A percentile compares a stretch with the other conserved stretches of the same genome.
phyloP scores from a whole-genome alignment of 2,888 invertebrate species.

The Zele albiditarsus region DNA sequence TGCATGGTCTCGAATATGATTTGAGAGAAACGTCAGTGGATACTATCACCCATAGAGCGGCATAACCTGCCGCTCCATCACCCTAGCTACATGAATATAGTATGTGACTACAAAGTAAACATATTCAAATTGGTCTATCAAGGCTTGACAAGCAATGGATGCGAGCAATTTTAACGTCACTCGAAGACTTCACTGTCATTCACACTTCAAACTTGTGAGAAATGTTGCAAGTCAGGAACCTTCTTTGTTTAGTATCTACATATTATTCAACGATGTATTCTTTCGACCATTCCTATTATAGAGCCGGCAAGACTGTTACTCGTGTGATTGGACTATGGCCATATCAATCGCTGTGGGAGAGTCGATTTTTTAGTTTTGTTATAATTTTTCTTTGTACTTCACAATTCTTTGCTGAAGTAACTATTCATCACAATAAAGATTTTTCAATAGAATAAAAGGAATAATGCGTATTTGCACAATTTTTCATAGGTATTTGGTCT shows the following conservation, averaged over 20 bases:
- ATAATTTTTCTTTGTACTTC: not conserved
- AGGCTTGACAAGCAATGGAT: slow-evolving; percentile 5
- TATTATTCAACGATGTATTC: not conserved
- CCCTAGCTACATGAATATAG: no score
- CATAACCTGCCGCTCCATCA: no score
- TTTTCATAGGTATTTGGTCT: slow-evolving; percentile 12
- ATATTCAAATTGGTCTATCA: no score
- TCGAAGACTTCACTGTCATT: not conserved
- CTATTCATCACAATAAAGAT: not conserved
- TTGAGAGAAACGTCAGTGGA: no score
- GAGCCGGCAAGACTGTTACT: not conserved
- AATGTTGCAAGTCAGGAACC: not conserved
- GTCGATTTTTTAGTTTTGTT: not conserved
- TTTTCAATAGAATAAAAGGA: not conserved
- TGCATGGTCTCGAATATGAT: no score
- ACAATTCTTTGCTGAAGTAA: slow-evolving; percentile 29
- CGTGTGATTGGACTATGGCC: slow-evolving; percentile 45
- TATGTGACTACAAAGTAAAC: no score
- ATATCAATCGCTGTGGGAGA: slow-evolving; percentile 34
- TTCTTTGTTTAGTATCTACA: no score
- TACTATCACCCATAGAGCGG: no score
- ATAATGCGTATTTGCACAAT: not conserved
- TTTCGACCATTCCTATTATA: not conserved
- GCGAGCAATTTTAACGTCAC: not conserved
- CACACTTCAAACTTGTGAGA: not conserved